Evolutionary conservation across 2,113 vertebrate species (phyloP).

Genomic region (Ammodramus savannarum): DNA sequence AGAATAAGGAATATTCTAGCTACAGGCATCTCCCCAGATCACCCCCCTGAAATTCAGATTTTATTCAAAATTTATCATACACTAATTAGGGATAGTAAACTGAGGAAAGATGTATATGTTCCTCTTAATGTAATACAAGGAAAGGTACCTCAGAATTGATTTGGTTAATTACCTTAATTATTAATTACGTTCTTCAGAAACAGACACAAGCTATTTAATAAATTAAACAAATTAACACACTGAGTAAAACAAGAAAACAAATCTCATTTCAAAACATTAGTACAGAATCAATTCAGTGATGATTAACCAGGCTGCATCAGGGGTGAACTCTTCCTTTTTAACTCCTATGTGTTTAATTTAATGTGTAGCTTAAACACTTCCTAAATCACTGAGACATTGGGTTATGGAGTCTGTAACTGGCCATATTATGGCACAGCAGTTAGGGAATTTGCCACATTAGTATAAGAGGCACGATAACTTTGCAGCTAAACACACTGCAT

Average conservation of each 20-base stretch:
- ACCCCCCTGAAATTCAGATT: fast-evolving
- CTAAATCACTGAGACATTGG: not conserved
- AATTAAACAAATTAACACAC: not conserved
- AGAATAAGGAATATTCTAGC: not conserved
- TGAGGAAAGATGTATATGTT: not conserved
- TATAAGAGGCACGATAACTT: not conserved
- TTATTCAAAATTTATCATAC: not conserved
- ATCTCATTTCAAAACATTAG: not conserved
- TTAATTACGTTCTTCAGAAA: conserved; percentile 17
- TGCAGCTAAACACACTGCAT: not conserved
- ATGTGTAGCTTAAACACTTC: not conserved
- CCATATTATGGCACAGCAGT: not conserved
- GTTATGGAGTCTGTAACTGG: not conserved
- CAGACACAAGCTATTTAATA: not conserved
- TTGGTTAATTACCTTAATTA: conserved; percentile 35
- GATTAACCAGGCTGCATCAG: not conserved
- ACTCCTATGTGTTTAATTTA: not conserved
- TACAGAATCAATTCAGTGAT: conserved; percentile 22
- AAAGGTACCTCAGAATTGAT: not conserved
- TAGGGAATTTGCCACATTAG: not conserved
- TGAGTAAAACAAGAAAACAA: conserved; percentile 39
- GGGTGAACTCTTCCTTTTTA: not conserved
- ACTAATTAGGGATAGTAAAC: not conserved
- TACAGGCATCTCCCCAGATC: not conserved
- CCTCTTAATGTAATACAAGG: not conserved